A percentile compares a stretch with the other conserved stretches of the same genome.
Evolutionary conservation across 2,888 invertebrate genomes (phyloP).

Genomic region (Watsonalla cultraria): DNA sequence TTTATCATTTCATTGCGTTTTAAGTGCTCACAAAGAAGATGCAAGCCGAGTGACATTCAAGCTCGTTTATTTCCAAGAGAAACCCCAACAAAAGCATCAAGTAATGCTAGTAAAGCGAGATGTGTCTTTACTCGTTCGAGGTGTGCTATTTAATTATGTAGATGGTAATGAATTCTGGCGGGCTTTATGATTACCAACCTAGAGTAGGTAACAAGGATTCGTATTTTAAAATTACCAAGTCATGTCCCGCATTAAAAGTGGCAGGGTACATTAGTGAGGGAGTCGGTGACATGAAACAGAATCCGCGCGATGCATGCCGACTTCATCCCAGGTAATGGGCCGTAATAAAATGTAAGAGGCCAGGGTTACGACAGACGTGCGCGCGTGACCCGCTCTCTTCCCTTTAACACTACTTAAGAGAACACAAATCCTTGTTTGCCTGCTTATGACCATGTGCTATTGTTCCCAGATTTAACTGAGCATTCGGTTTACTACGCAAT

Average conservation of each 20-base stretch:
- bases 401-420: constrained; percentile 47
- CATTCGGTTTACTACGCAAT: background rate
- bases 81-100: constrained; percentile 8
- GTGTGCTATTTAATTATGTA: constrained; percentile 25
- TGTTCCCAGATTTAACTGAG: background rate
- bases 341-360: constrained; percentile 74
- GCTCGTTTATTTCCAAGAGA: constrained; percentile 3
- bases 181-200: constrained; percentile 25
- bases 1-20: constrained; percentile 21
- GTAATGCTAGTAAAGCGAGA: constrained; percentile 25
- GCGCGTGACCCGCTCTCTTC: constrained; percentile 68
- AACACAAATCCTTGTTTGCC: constrained; percentile 50
- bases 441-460: constrained; percentile 19
- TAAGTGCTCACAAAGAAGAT: constrained; percentile 14
- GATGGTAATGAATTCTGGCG: constrained; percentile 39
- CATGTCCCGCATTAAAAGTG: constrained; percentile 33
- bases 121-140: constrained; percentile 23
- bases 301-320: constrained; percentile 59
- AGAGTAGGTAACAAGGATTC: constrained; percentile 11
- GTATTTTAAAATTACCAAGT: constrained; percentile 47
- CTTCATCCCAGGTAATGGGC: constrained; percentile 72
- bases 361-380: constrained; percentile 70
- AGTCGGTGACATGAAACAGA: constrained; percentile 55
- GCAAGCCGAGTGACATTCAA: constrained; percentile 10
- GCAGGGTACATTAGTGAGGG: constrained; percentile 42